Evolutionary conservation across 2,888 invertebrate species (phyloP), one percentile per base, ranked within the genome.

Genomic region (Lathronympha strigana): DNA sequence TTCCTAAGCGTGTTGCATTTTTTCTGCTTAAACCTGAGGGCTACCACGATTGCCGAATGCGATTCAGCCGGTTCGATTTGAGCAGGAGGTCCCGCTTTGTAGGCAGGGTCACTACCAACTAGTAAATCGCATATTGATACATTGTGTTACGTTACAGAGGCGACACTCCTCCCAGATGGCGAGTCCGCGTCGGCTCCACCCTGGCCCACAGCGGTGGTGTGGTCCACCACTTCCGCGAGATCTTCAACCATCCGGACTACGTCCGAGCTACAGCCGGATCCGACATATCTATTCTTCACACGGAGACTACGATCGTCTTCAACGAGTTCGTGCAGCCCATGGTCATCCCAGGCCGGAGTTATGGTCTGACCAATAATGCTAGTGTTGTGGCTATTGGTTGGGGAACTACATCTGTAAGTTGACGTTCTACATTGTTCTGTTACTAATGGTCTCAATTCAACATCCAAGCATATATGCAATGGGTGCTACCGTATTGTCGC

Each of bases 161-260:
- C 40, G 76, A 80, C 45, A 9, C 68, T 23, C 60, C 71, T 0
- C 58, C 13, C 21, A 70, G 67, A 62, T 82, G 79, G 80, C 77
- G 77, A 0, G 49, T 61, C 6, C 55, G 54, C 13, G 49, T 69
- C 13, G 66, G 68, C 13, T 60, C 69, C 38, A 67, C 72, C 3
- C 63, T 51, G 9, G 66, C 69, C 11, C 62, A 58, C 21, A 71
- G 70, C 33, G 74, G 66, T 36, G 69, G 69, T 33, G 36, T 49
- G 23, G 45, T 61, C 15, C 57, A 64, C 36, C 19, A 23, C 19
- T 4, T 61, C 0, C 11, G 33, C 0, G 13, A 21, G 9, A 25
- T 63, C 15, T 36, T 66, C 63, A 33, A 23, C 47, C 67, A 69
- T 15, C 54, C 62, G 0, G 15, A 23, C 40, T 67, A 60, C 33